Conservation (phyloP, 1,140 invertebrate species). For the Drosophila pachea region DNA sequence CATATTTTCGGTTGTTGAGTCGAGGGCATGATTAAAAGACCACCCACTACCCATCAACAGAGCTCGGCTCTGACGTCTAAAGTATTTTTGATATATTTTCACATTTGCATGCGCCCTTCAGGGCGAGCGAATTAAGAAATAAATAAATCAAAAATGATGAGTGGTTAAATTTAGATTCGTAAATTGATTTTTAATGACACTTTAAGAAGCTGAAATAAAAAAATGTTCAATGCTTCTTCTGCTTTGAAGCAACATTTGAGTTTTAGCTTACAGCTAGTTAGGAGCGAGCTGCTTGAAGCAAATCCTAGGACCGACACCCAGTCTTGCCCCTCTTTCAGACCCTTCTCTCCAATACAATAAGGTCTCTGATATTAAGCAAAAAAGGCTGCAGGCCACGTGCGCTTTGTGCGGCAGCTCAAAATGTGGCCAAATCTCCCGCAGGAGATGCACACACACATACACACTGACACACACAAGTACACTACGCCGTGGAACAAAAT, state of each 20-base stretch:
- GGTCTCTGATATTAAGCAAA: conserved; percentile 23
- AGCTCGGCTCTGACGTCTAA: conserved; percentile 37
- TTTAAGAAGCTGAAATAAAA: no score
- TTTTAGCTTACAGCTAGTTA: conserved; percentile 9
- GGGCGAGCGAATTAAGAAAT: neutral
- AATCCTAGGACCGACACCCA: conserved; percentile 4
- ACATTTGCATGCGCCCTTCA: conserved; percentile 49
- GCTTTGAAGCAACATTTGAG: neutral
- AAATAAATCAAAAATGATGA: conserved; percentile 37
- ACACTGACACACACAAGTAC: neutral
- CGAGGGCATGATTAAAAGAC: conserved; percentile 54
- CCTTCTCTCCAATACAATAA: neutral
- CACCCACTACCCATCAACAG: no score
- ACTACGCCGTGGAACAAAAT: conserved; percentile 14
- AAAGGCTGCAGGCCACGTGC: conserved; percentile 21
- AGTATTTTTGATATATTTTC: conserved; percentile 35
- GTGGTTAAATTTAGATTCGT: conserved; percentile 32
- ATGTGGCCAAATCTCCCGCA: conserved; percentile 27
- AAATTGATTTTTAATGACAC: conserved; percentile 57
- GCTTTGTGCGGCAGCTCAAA: conserved; percentile 18
- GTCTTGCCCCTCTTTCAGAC: neutral
- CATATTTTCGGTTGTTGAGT: conserved; percentile 54
- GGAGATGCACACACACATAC: conserved; percentile 21
- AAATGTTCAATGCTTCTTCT: no score
- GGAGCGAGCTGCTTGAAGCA: neutral